Evolutionary conservation across 2,888 invertebrate species (phyloP), one percentile per base, ranked within the genome.

Genomic region (Pyrrhia umbra): DNA sequence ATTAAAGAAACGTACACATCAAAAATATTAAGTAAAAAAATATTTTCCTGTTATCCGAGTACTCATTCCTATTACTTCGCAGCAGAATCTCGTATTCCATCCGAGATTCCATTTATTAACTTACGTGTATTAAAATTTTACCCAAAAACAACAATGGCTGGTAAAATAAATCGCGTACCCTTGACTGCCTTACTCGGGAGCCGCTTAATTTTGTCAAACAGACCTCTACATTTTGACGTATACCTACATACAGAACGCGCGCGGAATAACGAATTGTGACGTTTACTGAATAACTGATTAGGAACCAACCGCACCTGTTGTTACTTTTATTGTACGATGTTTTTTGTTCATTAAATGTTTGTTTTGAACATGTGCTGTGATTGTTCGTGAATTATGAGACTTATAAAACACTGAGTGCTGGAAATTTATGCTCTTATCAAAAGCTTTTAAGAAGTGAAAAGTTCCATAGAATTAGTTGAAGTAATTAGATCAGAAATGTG

Each of bases 141-240:
- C 57, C 39, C 57, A 65, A 75, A 69, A 70, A 78, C 63, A 76
- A 74, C 76, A 73, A 66, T 66, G 61, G 51, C 70, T 68, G 68
- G 66, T 56, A 75, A 79, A 82, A 84, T 82, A 84, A 86, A 86
- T 84, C 82, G 84, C 74, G 81, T 81, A 84, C 82, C 81, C 81
- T 84, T 83, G 82, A 82, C 81, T 81, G 75, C 74, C 68, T 80
- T 77, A 79, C 80, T 56, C 66, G 39, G 57, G 80, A 75, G 77
- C 75, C 81, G 87, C 84, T 86, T 90, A 90, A 90, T 89, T 90
- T 89, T 85, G 86, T 87, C 86, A 88, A 87, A 87, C 86, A 85
- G 85, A 83, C 86, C 85, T 81, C 85, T 81, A 83, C 83, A 84
- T 86, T 90, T 89, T 90, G 89, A 90, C 87, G 87, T 88, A 86